Percentiles rank a stretch among this genome's conserved stretches.
Conservation (phyloP, 1,140 invertebrate genomes). For the Phymorhynchus buccinoides region DNA sequence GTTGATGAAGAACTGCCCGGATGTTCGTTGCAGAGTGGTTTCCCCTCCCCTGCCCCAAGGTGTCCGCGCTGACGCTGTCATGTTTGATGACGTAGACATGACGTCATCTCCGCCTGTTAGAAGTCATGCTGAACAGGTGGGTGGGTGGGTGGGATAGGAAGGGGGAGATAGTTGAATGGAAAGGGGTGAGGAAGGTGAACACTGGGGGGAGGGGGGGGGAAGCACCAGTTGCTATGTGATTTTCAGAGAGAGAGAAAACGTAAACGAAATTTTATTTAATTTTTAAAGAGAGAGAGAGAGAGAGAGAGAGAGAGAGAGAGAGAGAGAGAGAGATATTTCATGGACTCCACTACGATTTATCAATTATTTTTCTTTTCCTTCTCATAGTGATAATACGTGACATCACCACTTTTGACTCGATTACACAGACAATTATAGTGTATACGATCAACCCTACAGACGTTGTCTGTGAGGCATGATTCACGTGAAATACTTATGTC, state of each 20-base stretch:
- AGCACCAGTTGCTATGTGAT: neutral
- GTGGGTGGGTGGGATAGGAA: neutral
- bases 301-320: too few relatives aligned
- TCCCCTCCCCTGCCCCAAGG: slow-evolving; percentile 22
- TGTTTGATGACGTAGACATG: neutral
- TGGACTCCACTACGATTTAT: too few relatives aligned
- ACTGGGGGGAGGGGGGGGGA: neutral
- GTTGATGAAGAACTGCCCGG: slow-evolving; percentile 1
- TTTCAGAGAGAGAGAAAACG: too few relatives aligned
- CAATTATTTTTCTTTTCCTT: neutral
- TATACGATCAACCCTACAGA: too few relatives aligned
- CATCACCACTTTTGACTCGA: neutral
- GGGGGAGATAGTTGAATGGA: neutral
- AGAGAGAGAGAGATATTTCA: too few relatives aligned
- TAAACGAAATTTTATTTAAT: neutral
- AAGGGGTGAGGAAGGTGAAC: neutral
- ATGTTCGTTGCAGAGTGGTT: neutral
- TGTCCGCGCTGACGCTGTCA: neutral
- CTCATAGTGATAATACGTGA: neutral
- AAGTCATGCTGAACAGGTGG: neutral
- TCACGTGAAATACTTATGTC: too few relatives aligned
- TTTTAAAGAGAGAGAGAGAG: neutral
- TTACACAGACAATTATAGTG: neutral
- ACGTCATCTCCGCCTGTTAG: neutral
- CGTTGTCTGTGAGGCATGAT: too few relatives aligned